Conservation (phyloP, 2,113 vertebrate species). For the Gyps fulvus region DNA sequence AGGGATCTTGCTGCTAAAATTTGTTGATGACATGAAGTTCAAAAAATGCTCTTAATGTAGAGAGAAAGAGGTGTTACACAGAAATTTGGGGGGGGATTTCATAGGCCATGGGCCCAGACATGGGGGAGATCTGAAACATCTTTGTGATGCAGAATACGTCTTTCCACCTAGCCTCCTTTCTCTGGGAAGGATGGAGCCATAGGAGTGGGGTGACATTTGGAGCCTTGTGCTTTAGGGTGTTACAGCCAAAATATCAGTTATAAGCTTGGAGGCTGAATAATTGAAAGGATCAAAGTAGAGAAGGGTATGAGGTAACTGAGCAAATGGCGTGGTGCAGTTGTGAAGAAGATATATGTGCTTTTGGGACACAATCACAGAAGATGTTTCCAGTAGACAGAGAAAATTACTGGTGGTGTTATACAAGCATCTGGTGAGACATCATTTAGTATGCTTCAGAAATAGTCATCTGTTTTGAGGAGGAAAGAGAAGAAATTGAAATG, state of each 20-base stretch:
- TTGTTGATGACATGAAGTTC: background rate
- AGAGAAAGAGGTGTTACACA: background rate
- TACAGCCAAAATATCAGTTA: background rate
- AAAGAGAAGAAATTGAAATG: background rate
- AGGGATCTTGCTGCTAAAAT: background rate
- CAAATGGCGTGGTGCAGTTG: accelerated
- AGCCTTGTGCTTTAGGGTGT: background rate
- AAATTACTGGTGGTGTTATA: background rate
- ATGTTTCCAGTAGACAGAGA: background rate
- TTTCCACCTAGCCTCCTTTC: background rate
- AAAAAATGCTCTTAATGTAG: background rate
- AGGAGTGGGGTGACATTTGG: background rate
- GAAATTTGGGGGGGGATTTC: background rate
- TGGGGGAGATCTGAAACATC: background rate
- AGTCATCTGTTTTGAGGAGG: background rate
- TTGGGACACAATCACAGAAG: background rate
- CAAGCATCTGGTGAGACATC: background rate
- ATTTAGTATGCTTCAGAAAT: background rate
- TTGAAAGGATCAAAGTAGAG: background rate
- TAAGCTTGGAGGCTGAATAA: background rate
- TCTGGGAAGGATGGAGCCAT: background rate
- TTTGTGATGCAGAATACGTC: background rate
- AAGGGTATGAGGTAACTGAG: background rate
- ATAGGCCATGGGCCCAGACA: background rate
- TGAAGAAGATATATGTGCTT: background rate